These are phyloP conservation scores for Phacellophora camtschatica DNA, from an alignment of 30 jellyfish, hydroid and myxozoan species.

Conservation along the genomic window DNA sequence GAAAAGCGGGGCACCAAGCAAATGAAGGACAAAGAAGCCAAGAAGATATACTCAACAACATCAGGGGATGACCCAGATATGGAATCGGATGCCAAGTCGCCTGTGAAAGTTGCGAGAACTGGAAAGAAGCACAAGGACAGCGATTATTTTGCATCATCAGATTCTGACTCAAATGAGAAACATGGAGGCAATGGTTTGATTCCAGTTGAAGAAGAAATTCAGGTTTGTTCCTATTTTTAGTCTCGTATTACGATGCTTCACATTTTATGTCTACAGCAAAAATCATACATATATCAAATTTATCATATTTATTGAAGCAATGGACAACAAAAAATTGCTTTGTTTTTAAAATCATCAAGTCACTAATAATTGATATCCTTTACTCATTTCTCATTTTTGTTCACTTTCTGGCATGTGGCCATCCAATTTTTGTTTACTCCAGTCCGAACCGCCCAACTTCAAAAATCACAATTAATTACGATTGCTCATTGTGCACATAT, in stretches of 20 bases:
- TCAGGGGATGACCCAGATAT: conserved; percentile 73
- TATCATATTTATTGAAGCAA: too few relatives aligned
- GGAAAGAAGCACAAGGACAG: conserved; percentile 71
- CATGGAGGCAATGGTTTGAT: neutral
- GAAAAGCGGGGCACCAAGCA: conserved; percentile 51
- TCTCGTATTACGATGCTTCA: neutral
- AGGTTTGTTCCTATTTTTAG: neutral
- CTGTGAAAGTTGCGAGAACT: neutral
- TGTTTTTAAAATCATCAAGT: too few relatives aligned
- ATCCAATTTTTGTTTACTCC: too few relatives aligned
- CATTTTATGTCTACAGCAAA: too few relatives aligned
- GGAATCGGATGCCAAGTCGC: conserved; percentile 69
- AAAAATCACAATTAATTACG: too few relatives aligned
- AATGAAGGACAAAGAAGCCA: conserved; percentile 13
- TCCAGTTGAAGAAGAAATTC: conserved; percentile 59
- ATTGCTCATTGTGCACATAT: too few relatives aligned
- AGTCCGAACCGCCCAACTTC: too few relatives aligned
- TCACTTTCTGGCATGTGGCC: too few relatives aligned
- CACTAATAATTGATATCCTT: too few relatives aligned
- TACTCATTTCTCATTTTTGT: too few relatives aligned
- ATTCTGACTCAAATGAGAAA: conserved; percentile 39
- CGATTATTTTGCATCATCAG: conserved; percentile 83
- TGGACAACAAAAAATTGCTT: too few relatives aligned
- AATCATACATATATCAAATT: too few relatives aligned
- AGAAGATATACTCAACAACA: conserved; percentile 9